Evolutionary conservation across 53 echinoderm and acorn worm genomes (phyloP).

Genomic region (Antedon mediterranea): DNA sequence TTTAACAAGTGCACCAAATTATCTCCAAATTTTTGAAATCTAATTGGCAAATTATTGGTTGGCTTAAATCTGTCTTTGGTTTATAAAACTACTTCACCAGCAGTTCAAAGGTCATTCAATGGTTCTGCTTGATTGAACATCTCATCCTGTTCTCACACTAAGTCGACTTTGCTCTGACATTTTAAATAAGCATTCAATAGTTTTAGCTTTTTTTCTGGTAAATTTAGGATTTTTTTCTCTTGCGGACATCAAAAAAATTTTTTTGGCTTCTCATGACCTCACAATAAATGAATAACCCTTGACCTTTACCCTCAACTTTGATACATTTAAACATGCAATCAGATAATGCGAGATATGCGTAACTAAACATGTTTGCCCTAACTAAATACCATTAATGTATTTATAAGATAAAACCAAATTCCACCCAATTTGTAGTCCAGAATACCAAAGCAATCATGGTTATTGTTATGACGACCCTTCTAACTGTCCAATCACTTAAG

Average conservation of each 20-base stretch:
- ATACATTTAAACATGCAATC: not conserved
- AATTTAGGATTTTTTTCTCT: not conserved
- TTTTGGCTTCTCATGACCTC: not conserved
- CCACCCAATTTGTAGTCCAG: not conserved
- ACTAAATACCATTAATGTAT: not conserved
- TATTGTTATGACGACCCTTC: not conserved
- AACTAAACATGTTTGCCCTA: not conserved
- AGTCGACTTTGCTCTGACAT: no score
- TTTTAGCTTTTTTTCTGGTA: not conserved
- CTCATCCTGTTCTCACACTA: no score
- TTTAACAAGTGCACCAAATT: constrained; percentile 1
- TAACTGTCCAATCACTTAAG: not conserved
- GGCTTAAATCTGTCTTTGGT: not conserved
- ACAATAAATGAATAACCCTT: not conserved
- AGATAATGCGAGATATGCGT: not conserved
- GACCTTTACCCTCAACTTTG: no score
- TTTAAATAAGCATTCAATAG: no score
- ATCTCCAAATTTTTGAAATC: not conserved
- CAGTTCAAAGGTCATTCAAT: not conserved
- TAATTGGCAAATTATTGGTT: not conserved
- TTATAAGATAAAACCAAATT: not conserved
- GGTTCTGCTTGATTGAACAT: not conserved
- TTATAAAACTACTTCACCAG: not conserved
- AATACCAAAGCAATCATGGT: not conserved
- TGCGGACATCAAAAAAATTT: not conserved